These are phyloP conservation scores for Pterocles orientalis DNA, from an alignment of 2,113 vertebrate species.

Conservation along the genomic window DNA sequence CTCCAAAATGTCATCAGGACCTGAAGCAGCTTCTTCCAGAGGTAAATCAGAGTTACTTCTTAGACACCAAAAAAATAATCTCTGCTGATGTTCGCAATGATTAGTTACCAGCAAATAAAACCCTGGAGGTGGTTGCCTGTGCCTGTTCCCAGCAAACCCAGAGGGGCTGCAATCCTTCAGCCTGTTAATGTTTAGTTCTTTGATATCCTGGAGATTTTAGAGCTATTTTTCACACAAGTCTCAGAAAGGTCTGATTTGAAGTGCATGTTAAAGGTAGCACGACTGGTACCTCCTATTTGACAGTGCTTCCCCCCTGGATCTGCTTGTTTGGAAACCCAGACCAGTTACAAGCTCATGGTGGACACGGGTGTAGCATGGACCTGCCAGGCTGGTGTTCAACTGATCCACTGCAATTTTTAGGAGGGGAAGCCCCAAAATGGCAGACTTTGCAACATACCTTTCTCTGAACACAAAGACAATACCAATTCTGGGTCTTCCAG, in stretches of 20 bases:
- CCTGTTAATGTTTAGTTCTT: not conserved
- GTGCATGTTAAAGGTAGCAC: not conserved
- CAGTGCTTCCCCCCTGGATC: not conserved
- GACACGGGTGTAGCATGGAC: not conserved
- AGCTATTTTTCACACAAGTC: not conserved
- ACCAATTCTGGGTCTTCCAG: not conserved
- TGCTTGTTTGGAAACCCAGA: not conserved
- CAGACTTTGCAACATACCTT: not conserved
- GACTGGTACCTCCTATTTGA: not conserved
- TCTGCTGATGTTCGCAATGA: not conserved
- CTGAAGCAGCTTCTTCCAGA: not conserved
- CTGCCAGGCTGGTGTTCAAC: not conserved
- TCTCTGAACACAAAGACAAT: not conserved
- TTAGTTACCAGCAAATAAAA: not conserved
- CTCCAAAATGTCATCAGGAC: accelerated
- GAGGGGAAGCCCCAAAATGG: not conserved
- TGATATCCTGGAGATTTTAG: not conserved
- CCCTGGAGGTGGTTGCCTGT: not conserved
- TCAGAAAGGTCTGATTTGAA: not conserved
- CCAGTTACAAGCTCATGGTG: not conserved
- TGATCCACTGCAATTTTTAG: not conserved
- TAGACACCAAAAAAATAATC: not conserved
- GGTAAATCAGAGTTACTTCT: not conserved
- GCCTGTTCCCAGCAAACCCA: not conserved
- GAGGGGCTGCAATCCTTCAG: not conserved